Percentiles rank a stretch among this genome's conserved stretches.
Evolutionary conservation across 2,888 invertebrate genomes (phyloP).

Genomic region (Drosophila phalerata): DNA sequence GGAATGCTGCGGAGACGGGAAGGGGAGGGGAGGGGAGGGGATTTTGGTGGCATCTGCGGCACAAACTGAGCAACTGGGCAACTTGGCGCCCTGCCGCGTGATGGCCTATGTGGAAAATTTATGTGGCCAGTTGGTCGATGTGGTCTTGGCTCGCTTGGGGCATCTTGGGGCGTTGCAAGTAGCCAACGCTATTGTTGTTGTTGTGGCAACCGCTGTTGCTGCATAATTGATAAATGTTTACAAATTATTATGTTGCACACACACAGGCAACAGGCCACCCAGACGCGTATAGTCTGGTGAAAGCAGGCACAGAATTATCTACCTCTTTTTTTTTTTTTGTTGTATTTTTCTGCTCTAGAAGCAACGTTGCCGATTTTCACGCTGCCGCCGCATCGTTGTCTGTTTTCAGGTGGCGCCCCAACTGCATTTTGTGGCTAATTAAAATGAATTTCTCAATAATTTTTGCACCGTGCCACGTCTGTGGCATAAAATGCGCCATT

Average conservation of each 20-base stretch:
- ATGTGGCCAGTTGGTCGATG: conserved; percentile 71
- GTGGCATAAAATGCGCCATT: conserved; percentile 16
- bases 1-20: conserved; percentile 17
- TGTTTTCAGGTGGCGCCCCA: conserved; percentile 44
- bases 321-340: neutral
- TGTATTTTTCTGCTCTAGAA: neutral
- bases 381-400: conserved; percentile 53
- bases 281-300: conserved; percentile 54
- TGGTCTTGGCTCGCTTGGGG: conserved; percentile 42
- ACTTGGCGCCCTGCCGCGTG: conserved; percentile 54
- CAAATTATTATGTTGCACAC: conserved; percentile 81
- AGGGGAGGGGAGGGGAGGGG: neutral
- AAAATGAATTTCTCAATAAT: conserved; percentile 66
- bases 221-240: conserved; percentile 81
- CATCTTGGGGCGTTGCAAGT: conserved; percentile 58
- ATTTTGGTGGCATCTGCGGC: neutral
- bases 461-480: conserved; percentile 4
- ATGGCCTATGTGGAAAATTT: conserved; percentile 71
- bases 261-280: conserved; percentile 70
- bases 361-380: conserved; percentile 36
- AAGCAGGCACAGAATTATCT: conserved; percentile 35
- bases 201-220: conserved; percentile 63
- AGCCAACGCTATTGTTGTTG: conserved; percentile 46
- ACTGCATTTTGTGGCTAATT: conserved; percentile 70
- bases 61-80: neutral